phyloP scores from a whole-genome alignment of 2,113 vertebrate species.

The Siniperca knerii region DNA sequence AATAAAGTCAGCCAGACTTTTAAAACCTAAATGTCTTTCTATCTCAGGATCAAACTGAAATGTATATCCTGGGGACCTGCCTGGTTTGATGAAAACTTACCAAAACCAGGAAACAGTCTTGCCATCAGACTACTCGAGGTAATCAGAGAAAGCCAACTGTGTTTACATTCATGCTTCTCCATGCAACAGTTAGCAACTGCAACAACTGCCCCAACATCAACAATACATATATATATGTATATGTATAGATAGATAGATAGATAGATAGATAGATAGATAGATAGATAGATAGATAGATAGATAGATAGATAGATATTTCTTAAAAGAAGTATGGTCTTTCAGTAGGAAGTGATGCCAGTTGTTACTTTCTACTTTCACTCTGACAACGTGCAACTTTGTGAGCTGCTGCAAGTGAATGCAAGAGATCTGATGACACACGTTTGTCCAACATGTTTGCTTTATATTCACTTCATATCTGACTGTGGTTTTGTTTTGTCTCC shows the following conservation, averaged over 20 bases:
- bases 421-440: neutral
- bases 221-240: neutral
- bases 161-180: neutral
- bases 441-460: neutral
- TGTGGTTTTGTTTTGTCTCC: neutral
- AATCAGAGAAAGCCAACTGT: constrained; percentile 27
- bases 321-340: neutral
- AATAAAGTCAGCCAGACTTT: neutral
- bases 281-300: too few species aligned
- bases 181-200: neutral
- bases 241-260: too few species aligned
- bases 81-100: constrained; percentile 77
- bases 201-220: neutral
- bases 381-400: constrained; percentile 11
- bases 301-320: neutral
- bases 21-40: neutral
- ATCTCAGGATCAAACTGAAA: constrained; percentile 78
- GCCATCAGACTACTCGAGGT: constrained; percentile 84
- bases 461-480: neutral
- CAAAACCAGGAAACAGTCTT: constrained; percentile 81
- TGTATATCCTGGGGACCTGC: constrained; percentile 77
- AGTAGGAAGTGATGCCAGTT: neutral
- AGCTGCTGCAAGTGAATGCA: neutral
- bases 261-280: too few species aligned
- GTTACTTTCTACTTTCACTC: constrained; percentile 26